A percentile compares a stretch with the other conserved stretches of the same genome.
Conservation (phyloP, 2,797 vertebrate genomes). For the Pipistrellus pygmaeus region DNA sequence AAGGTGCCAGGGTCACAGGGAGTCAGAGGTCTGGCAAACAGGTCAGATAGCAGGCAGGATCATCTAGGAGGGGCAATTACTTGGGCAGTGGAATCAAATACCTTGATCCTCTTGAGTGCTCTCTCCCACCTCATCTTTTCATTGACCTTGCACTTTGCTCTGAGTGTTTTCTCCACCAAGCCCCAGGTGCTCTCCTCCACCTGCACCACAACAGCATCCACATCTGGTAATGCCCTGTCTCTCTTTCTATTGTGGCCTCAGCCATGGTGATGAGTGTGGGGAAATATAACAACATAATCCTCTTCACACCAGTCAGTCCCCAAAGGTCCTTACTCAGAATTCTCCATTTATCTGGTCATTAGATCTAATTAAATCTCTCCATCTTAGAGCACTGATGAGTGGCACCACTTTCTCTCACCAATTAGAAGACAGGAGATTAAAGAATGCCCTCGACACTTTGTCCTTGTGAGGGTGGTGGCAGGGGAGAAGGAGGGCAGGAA, state of each 20-base stretch:
- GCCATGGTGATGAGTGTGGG: background rate
- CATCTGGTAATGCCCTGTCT: background rate
- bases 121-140: background rate
- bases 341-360: conserved; percentile 86
- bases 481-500: background rate
- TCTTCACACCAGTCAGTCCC: conserved; percentile 77
- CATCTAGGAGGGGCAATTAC: background rate
- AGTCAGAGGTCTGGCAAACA: background rate
- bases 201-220: rapidly evolving
- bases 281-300: conserved; percentile 77
- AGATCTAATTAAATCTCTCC: conserved; percentile 86
- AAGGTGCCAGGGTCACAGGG: background rate
- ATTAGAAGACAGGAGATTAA: conserved; percentile 85
- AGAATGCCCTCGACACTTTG: conserved; percentile 76
- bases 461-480: conserved; percentile 65
- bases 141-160: background rate
- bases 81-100: background rate
- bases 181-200: too few species aligned
- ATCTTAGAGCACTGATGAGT: conserved; percentile 80
- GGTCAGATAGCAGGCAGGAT: background rate
- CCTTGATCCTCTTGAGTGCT: too few species aligned
- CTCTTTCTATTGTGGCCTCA: background rate
- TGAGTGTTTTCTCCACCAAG: background rate
- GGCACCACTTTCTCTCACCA: conserved; percentile 82
- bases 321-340: conserved; percentile 81